Conservation (phyloP, 53 echinoderm and acorn worm genomes). For the Zoroaster sp. region DNA sequence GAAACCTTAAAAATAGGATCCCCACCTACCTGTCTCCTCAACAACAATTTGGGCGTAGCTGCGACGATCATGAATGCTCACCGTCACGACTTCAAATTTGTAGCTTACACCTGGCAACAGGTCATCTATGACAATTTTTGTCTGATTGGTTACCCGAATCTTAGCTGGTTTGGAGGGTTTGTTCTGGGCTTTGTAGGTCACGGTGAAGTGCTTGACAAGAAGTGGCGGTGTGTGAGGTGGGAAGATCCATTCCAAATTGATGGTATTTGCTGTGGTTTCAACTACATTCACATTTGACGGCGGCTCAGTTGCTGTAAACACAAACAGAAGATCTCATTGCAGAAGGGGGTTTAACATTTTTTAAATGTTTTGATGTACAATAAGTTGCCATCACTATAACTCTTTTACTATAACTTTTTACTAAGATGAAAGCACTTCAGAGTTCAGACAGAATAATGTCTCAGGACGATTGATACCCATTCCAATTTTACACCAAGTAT, state of each 20-base stretch:
- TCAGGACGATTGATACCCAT: too few relatives aligned
- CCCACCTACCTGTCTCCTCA: background rate
- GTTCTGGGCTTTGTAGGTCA: background rate
- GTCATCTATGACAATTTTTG: background rate
- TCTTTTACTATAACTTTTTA: too few relatives aligned
- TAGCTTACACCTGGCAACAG: constrained; percentile 16
- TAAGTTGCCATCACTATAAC: too few relatives aligned
- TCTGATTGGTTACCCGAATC: background rate
- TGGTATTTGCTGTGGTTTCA: background rate
- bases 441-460: too few relatives aligned
- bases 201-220: constrained; percentile 9
- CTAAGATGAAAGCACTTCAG: too few relatives aligned
- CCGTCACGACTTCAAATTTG: background rate
- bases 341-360: too few relatives aligned
- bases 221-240: constrained; percentile 26
- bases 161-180: background rate
- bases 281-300: constrained; percentile 1
- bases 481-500: too few relatives aligned
- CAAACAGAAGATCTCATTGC: background rate
- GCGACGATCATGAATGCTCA: background rate
- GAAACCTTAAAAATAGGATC: too few relatives aligned
- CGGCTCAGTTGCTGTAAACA: constrained; percentile 19
- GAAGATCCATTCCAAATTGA: constrained; percentile 17
- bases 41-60: background rate
- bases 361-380: too few relatives aligned